These are phyloP conservation scores for Burhinus bistriatus DNA, from an alignment of 2,113 vertebrate species.

Conservation along the genomic window DNA sequence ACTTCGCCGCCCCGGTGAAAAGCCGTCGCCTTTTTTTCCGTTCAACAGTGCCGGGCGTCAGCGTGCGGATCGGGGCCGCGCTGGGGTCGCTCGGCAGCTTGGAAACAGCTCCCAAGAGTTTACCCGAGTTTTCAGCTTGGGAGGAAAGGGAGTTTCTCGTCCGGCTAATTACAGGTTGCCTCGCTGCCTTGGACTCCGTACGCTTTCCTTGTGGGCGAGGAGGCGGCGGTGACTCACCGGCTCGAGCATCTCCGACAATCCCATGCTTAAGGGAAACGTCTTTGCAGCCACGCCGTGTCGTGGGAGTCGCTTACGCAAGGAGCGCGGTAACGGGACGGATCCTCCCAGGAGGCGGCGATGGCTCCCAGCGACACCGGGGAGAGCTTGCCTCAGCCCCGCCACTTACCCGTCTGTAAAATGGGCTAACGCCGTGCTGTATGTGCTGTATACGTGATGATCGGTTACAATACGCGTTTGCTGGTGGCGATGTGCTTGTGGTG, in stretches of 20 bases:
- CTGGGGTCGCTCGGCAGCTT: too few relatives aligned
- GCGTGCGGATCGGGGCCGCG: too few relatives aligned
- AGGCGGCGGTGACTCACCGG: not conserved
- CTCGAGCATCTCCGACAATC: not conserved
- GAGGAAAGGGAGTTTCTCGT: not conserved
- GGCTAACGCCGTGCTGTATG: accelerated
- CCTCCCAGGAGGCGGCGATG: not conserved
- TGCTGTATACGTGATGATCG: accelerated
- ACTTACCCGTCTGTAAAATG: not conserved
- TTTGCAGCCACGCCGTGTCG: not conserved
- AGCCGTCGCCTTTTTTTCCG: too few relatives aligned
- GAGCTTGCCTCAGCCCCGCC: accelerated
- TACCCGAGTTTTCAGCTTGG: too few relatives aligned
- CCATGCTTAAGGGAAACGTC: not conserved
- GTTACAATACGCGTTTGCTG: accelerated
- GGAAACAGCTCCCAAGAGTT: not conserved
- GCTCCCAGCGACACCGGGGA: not conserved
- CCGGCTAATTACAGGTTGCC: not conserved
- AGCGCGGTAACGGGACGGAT: not conserved
- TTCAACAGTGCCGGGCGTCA: too few relatives aligned
- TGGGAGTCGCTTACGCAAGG: not conserved
- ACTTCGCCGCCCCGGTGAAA: too few relatives aligned
- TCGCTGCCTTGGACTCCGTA: not conserved
- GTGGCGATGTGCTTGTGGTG: accelerated
- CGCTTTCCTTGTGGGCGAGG: not conserved